Base-by-base conservation (phyloP, 2,888 invertebrate species). In the Phyllotreta cruciferae region DNA sequence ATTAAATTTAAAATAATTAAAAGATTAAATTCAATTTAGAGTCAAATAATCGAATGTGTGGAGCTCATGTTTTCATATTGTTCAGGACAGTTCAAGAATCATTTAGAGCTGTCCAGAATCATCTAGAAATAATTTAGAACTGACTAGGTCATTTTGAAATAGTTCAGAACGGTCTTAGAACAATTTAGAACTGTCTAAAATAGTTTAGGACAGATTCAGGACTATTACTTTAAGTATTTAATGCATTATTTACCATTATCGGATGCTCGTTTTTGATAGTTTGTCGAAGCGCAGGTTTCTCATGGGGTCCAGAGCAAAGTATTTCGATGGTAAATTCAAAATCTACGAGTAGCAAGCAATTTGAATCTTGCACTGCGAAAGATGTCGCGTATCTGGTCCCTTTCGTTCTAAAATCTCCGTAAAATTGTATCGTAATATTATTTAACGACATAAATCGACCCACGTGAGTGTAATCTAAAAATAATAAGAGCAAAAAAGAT, bases 291-390 rank as follows among this genome's bases (percentile, higher is more conserved):
- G 63, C 44, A 41, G 63, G 70, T 6, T 49, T 13, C 9, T 56
- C 54, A 10, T 58, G 55, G 4, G n/a, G 41, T 9, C 62, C 56
- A 3, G 53, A 50, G 37, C 72, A 72, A 0, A 58, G 42, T 39
- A 72, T 66, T 24, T 66, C 54, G 6, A 68, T 64, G 38, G 58
- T 61, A 11, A 63, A 52, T 37, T 35, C 36, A 9, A 45, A 57
- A 24, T 66, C 64, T n/a, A 71, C 64, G 45, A 72, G 67, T n/a
- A 66, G 64, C 14, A 72, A 34, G 47, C 78, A 79, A n/a, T 66
- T 56, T 55, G 70, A 68, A n/a, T 70, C 64, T 34, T 60, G 54
- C 10, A 75, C 35, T 35, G 64, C 49, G 49, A 78, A 72, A 1
- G 74, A 70, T 11, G 70, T 68, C 1, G 74, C 68, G 41, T 61